Base-by-base conservation (phyloP, 2,888 invertebrate genomes). In the Allolobophora icterica region DNA sequence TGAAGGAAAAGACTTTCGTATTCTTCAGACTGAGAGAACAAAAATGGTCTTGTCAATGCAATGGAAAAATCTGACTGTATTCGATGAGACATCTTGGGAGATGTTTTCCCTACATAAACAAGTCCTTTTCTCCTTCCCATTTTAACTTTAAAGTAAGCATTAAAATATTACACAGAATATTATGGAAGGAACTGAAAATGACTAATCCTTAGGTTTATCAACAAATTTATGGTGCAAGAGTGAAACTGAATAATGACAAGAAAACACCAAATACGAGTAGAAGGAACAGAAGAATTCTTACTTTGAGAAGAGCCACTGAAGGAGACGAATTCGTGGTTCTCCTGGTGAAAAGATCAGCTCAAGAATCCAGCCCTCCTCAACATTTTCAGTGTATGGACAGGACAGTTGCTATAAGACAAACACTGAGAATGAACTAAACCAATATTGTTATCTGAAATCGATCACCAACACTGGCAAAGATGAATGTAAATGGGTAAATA, bases 301-400 rank as follows among this genome's bases (percentile, higher is more conserved):
- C 91, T 89, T 91, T 17, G 89, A 4, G 38, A 91, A 89, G 15
- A 91, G 38, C 91, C 91, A 91, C 52, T 89, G 89, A 34, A 91
- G 71, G n/a, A 91, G 89, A 24, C 45, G 42, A 52, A 91, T 89
- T 58, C 91, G 21, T 4, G 89, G 89, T 33, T 91, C 91, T 45
- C 91, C 91, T 40, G 91, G 91, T 30, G 35, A 4, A 24, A 91
- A 89, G 8, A 91, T 15, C 89, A 89, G 42, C 58, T 91, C 91
- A 40, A 71, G 45, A 52, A 91, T 42, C 89, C 89, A 91, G 4
- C 38, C 84, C 33, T 91, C 91, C 15, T 89, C 91, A 33, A 91
- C 89, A 89, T 52, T 38, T 89, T 91, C 89, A 19, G 89, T 91
- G 34, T 42, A 89, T 15, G 91, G 91, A 42, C 91, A 91, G 0